Base-by-base conservation (phyloP, 2,888 invertebrate genomes). In the Eristalinus sepulchralis region DNA sequence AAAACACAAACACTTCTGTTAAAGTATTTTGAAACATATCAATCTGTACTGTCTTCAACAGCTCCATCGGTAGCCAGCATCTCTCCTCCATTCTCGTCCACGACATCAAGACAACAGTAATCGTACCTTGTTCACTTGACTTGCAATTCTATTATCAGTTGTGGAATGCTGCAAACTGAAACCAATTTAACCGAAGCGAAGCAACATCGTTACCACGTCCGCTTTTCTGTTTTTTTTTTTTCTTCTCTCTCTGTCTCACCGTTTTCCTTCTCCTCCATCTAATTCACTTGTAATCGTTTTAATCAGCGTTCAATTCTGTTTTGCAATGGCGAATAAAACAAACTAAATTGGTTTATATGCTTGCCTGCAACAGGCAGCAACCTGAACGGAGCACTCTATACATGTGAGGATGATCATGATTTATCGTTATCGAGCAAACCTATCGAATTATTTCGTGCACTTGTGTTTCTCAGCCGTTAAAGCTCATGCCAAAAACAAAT, bases 401-500 rank as follows among this genome's bases (percentile, higher is more conserved):
- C 72, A 77, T 81, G 80, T 84, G 71, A 62, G 68, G 72, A 53
- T 57, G 57, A 78, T 85, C 80, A 85, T 85, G 81, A 85, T 85
- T 64, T 73, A 85, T 85, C 70, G 77, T 59, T 85, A 77, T 85
- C 81, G 59, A 36, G 57, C 64, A 20, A 81, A 85, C 47, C 68
- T 73, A 85, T 85, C 72, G 59, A 68, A 64, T 81, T 68, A 81
- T 79, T 77, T 81, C 85, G 81, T 81, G 81, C 81, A 77, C 81
- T 81, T 85, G 81, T 73, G 68, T 73, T 73, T 67, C 20, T 24
- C 47, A 84, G 81, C 85, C 85, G 85, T 73, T 85, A 77, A 77
- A 77, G 64, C 85, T 85, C 77, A 85, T 85, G 77, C 85, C 81
- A 81, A 85, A 78, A 85, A 85, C 81, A 85, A 85, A 85, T 85